A percentile compares a stretch with the other conserved stretches of the same genome.
Conservation (phyloP, 2,113 vertebrate genomes). For the Pitta sordida region DNA sequence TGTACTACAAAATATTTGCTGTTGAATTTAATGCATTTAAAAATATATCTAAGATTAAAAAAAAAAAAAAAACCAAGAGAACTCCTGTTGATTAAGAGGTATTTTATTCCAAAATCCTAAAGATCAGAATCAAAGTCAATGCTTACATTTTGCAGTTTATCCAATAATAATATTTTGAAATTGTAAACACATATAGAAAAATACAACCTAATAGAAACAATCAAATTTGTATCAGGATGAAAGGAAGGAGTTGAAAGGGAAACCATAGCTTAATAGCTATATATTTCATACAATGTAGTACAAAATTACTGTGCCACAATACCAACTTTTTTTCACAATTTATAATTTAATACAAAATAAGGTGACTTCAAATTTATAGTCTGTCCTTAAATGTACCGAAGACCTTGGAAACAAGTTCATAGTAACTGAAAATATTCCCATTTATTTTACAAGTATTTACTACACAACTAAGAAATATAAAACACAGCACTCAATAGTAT, state of each 20-base stretch:
- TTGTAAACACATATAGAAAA: slow-evolving; percentile 24
- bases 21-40: background rate
- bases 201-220: slow-evolving; percentile 3
- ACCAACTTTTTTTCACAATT: background rate
- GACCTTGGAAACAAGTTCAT: background rate
- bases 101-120: slow-evolving; percentile 63
- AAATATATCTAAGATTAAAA: background rate
- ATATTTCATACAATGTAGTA: background rate
- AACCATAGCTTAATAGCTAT: slow-evolving; percentile 27
- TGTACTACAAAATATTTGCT: background rate
- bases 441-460: slow-evolving; percentile 12
- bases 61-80: background rate
- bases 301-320: slow-evolving; percentile 4
- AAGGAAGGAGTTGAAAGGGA: background rate
- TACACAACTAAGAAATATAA: background rate
- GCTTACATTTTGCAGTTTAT: slow-evolving; percentile 1
- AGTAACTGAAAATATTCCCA: background rate
- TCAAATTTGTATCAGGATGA: background rate
- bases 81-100: slow-evolving; percentile 7
- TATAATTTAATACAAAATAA: slow-evolving; percentile 52
- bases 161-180: slow-evolving; percentile 16
- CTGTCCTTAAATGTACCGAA: slow-evolving; percentile 7
- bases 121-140: slow-evolving; percentile 26
- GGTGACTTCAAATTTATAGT: slow-evolving; percentile 7
- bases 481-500: background rate